Base-by-base conservation (phyloP, 1,140 invertebrate species). In the Euwallacea similis region DNA sequence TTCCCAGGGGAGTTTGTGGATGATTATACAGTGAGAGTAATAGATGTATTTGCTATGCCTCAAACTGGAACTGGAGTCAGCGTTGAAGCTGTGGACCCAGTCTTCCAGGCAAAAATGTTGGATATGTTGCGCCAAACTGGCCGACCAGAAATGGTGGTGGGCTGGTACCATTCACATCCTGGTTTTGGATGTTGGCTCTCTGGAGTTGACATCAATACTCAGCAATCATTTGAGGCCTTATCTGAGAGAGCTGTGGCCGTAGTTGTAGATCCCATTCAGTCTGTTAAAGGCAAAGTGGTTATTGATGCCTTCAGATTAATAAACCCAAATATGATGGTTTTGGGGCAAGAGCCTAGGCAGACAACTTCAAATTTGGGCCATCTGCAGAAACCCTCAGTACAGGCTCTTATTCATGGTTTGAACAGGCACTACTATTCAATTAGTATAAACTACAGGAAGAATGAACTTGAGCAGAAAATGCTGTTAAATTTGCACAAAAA, bases 1-100 rank as follows among this genome's bases (percentile, higher is more conserved):
- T 33, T 72, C 70, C 56, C 75, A 87, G 86, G 97, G 76, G 98
- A 99, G 87, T 99, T 99, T 86, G 97, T 99, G 21, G 98, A 99
- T 84, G 98, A 99, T 81, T 99, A 99, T 79, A 99, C 98, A 69
- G 98, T 99, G 1, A 87, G 97, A 75, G 98, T 99, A 4, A 99
- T 99, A 76, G 98, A 99, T 88, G 98, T 99, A 0, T 99, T 99
- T 86, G 98, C 98, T n/a, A 99, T 99, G 98, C 98, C 98, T 42
- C 98, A 99, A 84, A 98, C 97, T 65, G 98, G 88, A 70, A 89
- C 88, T 6, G 98, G 98, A 75, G 97, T 99, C 0, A 98, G 96
- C 83, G 98, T 99, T 9, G 98, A 99, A 86, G 98, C 98, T 46
- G 98, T 99, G 1, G 98, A 99, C 87, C 98, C 98, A 46, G 98